phyloP scores from a whole-genome alignment of 2,113 vertebrate species.

The Cyphomyrus discorhynchus region DNA sequence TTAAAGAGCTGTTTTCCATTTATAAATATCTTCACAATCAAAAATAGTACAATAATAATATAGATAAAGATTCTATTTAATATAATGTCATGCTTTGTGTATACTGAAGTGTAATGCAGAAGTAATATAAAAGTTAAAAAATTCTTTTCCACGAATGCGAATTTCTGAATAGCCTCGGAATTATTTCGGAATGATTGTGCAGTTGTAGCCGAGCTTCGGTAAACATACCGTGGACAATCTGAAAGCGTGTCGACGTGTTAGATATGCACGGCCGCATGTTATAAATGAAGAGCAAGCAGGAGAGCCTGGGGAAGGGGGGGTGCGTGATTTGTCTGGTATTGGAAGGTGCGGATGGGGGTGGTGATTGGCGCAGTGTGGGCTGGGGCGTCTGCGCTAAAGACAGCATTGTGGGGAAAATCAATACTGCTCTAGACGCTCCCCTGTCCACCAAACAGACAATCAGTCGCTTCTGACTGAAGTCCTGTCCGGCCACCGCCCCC shows the following conservation, averaged over 20 bases:
- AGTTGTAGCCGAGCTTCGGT: background rate
- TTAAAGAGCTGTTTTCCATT: background rate
- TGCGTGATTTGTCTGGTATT: background rate
- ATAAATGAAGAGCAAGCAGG: background rate
- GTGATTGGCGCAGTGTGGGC: conserved; percentile 10
- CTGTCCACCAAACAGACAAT: conserved; percentile 59
- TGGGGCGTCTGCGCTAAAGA: conserved; percentile 44
- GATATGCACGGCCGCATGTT: background rate
- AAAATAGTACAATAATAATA: background rate
- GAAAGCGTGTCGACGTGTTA: background rate
- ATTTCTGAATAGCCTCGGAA: background rate
- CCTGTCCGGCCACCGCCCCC: conserved; percentile 26
- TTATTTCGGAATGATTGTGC: background rate
- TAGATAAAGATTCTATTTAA: background rate
- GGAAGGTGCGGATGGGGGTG: conserved; percentile 15
- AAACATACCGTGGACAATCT: background rate
- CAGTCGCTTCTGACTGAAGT: conserved; percentile 54
- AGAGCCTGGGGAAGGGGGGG: background rate
- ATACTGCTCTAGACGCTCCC: conserved; percentile 45
- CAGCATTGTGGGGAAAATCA: conserved; percentile 71
- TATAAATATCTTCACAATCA: background rate
- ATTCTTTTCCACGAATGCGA: background rate
- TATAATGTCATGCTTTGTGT: background rate
- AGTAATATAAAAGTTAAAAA: background rate
- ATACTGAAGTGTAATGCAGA: background rate